phyloP scores from a whole-genome alignment of 2,888 invertebrate species.

The Monopis laevigella region DNA sequence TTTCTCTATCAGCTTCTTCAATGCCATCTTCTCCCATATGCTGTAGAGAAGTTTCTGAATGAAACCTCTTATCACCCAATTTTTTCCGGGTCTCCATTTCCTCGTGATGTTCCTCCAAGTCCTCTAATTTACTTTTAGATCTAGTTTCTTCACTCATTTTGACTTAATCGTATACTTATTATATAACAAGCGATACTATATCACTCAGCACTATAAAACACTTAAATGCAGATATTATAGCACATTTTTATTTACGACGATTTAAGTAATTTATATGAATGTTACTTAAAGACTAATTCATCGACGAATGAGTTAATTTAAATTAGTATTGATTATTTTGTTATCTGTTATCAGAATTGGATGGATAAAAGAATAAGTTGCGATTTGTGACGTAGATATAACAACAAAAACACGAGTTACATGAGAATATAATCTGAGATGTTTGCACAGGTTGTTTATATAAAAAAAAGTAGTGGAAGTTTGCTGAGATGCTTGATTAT shows the following conservation, averaged over 20 bases:
- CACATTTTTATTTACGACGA: neutral
- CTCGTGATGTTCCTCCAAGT: too few relatives aligned
- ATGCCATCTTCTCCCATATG: slow-evolving; percentile 38
- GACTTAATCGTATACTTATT: neutral
- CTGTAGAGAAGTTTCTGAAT: slow-evolving; percentile 52
- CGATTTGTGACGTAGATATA: slow-evolving; percentile 9
- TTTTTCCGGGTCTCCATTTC: slow-evolving; percentile 24
- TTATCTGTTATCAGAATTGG: slow-evolving; percentile 36
- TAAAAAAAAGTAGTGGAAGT: slow-evolving; percentile 1
- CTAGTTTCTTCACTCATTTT: slow-evolving; percentile 11
- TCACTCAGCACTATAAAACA: neutral
- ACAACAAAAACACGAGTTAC: slow-evolving; percentile 4
- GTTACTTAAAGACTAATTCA: slow-evolving; percentile 2
- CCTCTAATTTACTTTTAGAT: neutral
- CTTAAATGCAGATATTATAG: neutral
- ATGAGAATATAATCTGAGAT: neutral
- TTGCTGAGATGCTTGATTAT: too few relatives aligned
- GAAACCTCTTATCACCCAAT: slow-evolving; percentile 48
- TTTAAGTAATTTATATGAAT: neutral
- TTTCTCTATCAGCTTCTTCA: slow-evolving; percentile 21
- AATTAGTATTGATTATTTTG: slow-evolving; percentile 19
- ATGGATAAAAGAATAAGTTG: slow-evolving; percentile 27
- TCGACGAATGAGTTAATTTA: slow-evolving; percentile 6
- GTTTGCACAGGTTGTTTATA: too few relatives aligned
- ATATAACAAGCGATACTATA: neutral